Evolutionary conservation across 2,797 vertebrate genomes (phyloP).

Genomic region (Nyctalus aviator): DNA sequence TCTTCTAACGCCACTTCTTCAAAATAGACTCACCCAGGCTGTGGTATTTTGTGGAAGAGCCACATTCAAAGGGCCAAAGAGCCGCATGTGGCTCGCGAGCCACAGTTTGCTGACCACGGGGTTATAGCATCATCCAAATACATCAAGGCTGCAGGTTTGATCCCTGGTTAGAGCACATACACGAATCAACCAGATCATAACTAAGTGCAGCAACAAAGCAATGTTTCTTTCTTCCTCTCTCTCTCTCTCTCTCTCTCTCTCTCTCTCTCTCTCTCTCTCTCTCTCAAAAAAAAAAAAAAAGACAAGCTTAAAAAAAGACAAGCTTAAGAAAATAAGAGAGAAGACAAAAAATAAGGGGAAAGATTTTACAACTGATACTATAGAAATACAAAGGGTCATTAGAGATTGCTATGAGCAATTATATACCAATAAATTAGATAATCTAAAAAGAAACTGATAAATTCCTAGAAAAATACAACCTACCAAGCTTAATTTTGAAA

Average conservation of each 20-base stretch:
- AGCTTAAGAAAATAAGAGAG: background rate
- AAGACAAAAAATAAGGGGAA: background rate
- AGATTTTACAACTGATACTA: background rate
- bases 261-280: background rate
- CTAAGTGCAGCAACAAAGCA: background rate
- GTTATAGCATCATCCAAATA: background rate
- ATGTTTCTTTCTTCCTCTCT: background rate
- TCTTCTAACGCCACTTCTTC: too few species aligned
- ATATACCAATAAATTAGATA: background rate
- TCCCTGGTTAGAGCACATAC: background rate
- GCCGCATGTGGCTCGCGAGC: too few species aligned
- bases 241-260: too few species aligned
- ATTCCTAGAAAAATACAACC: background rate
- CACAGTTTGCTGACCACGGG: background rate
- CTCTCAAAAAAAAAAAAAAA: too few species aligned
- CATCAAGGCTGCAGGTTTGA: background rate
- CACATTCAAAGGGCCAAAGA: too few species aligned
- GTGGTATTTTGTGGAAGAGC: too few species aligned
- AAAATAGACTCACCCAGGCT: too few species aligned
- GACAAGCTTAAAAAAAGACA: background rate
- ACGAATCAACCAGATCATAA: background rate
- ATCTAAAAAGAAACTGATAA: constrained; percentile 10
- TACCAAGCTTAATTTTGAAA: background rate
- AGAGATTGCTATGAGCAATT: background rate
- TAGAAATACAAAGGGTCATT: background rate